Evolutionary conservation across 2,888 invertebrate genomes (phyloP).

Genomic region (Pseudococcus longispinus): DNA sequence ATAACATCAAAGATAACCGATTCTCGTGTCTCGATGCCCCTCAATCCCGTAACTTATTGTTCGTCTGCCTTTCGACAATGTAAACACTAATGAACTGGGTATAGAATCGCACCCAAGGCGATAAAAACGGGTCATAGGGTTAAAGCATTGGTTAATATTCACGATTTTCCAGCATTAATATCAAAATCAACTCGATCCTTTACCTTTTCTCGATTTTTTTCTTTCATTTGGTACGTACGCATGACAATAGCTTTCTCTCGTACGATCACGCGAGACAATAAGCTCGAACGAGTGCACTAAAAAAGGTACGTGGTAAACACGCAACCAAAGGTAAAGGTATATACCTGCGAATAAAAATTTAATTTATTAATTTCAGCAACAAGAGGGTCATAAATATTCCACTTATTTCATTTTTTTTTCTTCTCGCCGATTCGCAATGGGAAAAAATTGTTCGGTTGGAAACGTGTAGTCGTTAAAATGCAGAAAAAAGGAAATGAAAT

Average conservation of each 20-base stretch:
- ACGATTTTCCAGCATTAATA: not conserved
- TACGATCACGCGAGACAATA: not conserved
- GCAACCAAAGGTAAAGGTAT: not conserved
- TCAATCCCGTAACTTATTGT: not conserved
- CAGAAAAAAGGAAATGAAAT: not conserved
- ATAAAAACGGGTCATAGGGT: not conserved
- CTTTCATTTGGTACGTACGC: not conserved
- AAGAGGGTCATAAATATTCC: slow-evolving; percentile 22
- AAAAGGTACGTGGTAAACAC: not conserved
- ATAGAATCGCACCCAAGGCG: not conserved
- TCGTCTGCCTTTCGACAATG: not conserved
- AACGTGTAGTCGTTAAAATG: slow-evolving; percentile 12
- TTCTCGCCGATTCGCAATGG: not conserved
- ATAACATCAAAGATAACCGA: slow-evolving; percentile 24
- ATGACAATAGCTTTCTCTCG: not conserved
- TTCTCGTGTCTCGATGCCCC: not conserved
- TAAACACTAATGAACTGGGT: not conserved
- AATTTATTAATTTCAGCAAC: slow-evolving; percentile 31
- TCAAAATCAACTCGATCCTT: not conserved
- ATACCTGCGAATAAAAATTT: not conserved
- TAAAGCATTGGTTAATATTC: not conserved
- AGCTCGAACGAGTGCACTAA: not conserved
- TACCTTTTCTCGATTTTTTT: not conserved
- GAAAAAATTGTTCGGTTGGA: not conserved
- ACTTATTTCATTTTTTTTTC: not conserved